Evolutionary conservation across 35 echinoderm and acorn worm species (phyloP).

Genomic region (Acanthaster planci): DNA sequence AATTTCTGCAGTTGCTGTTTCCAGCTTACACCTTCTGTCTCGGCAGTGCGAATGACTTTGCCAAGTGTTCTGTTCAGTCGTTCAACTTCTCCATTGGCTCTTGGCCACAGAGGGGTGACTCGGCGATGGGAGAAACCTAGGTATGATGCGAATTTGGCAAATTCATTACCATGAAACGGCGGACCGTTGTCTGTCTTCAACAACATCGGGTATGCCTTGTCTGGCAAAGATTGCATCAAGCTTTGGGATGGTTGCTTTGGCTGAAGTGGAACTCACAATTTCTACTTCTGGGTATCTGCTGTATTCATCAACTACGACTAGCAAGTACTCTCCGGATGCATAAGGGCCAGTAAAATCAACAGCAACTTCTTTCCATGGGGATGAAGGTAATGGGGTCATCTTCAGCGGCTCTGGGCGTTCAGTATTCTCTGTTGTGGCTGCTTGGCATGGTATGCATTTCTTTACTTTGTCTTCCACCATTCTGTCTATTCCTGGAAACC

Average conservation of each 20-base stretch:
- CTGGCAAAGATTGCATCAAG: constrained; percentile 46
- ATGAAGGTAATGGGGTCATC: constrained; percentile 28
- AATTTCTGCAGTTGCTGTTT: constrained; percentile 70
- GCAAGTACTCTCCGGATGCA: constrained; percentile 54
- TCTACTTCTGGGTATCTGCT: constrained; percentile 70
- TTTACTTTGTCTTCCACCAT: constrained; percentile 51
- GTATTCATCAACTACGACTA: constrained; percentile 69
- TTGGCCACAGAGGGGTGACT: constrained; percentile 56
- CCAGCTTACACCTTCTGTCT: constrained; percentile 32
- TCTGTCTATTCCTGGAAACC: constrained; percentile 48
- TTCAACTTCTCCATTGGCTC: constrained; percentile 70
- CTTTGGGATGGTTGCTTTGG: constrained; percentile 47
- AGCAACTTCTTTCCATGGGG: constrained; percentile 32
- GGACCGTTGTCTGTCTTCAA: constrained; percentile 69
- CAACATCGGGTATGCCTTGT: constrained; percentile 40
- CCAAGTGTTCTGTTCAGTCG: constrained; percentile 53
- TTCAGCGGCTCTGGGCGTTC: constrained; percentile 34
- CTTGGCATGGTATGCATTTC: constrained; percentile 55
- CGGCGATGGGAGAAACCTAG: constrained; percentile 38
- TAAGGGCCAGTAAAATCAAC: constrained; percentile 45
- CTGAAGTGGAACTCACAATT: constrained; percentile 57
- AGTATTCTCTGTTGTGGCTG: not conserved
- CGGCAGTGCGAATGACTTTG: constrained; percentile 32
- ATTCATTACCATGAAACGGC: constrained; percentile 46
- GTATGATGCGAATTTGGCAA: constrained; percentile 26